Conservation (phyloP, 2,888 invertebrate genomes). For the Acronicta leporina region DNA sequence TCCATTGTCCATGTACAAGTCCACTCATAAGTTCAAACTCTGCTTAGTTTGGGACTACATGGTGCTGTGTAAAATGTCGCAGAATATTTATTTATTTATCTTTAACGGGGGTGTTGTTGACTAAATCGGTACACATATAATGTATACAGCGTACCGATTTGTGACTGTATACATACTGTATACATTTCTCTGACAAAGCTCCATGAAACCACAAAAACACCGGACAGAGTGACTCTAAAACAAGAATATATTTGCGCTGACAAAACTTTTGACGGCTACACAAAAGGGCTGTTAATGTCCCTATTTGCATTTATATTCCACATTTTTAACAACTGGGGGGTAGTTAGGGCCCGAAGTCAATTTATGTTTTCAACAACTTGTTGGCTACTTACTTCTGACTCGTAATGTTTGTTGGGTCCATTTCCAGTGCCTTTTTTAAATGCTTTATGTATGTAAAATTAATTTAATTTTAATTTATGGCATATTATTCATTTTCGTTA, state of each 20-base stretch:
- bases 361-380: conserved; percentile 43
- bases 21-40: too few relatives aligned
- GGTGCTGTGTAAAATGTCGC: too few relatives aligned
- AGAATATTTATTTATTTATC: too few relatives aligned
- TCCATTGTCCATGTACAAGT: too few relatives aligned
- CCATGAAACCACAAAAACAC: not conserved
- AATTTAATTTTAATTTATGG: too few relatives aligned
- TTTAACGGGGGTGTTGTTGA: too few relatives aligned
- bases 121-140: too few relatives aligned
- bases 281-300: conserved; percentile 49
- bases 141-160: too few relatives aligned
- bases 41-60: too few relatives aligned
- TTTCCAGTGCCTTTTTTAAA: not conserved
- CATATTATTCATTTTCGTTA: too few relatives aligned
- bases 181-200: not conserved
- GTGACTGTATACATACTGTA: too few relatives aligned
- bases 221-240: conserved; percentile 15
- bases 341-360: conserved; percentile 43
- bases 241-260: conserved; percentile 32
- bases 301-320: conserved; percentile 50
- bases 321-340: conserved; percentile 41
- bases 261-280: conserved; percentile 41
- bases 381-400: conserved; percentile 9
- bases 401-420: not conserved
- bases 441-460: not conserved